These are phyloP conservation scores for Leptopilina syphax DNA, from an alignment of 2,888 invertebrate genomes.

Conservation along the genomic window DNA sequence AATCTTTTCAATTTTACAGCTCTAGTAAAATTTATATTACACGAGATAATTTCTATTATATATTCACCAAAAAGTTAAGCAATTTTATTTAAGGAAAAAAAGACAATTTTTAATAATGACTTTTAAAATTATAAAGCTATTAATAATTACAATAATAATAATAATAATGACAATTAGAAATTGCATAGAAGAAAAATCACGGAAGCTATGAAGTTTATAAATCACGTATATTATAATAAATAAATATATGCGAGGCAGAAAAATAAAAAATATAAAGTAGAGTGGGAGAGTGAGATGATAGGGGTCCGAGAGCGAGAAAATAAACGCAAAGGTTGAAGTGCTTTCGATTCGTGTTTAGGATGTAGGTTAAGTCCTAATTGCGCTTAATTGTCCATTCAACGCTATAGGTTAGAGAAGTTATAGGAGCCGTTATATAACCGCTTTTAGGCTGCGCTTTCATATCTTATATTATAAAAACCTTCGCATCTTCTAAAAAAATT, in stretches of 20 bases:
- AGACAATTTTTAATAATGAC: too few relatives aligned
- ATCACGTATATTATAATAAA: not conserved
- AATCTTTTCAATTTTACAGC: not conserved
- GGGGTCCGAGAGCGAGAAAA: slow-evolving; percentile 32
- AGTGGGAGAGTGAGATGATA: slow-evolving; percentile 27
- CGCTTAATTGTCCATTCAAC: slow-evolving; percentile 71
- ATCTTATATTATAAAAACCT: not conserved
- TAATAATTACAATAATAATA: too few relatives aligned
- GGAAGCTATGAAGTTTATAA: slow-evolving; percentile 17
- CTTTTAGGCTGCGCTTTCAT: slow-evolving; percentile 1
- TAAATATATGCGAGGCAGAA: slow-evolving; percentile 20
- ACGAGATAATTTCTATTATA: not conserved
- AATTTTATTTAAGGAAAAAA: too few relatives aligned
- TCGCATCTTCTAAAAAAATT: slow-evolving; percentile 7
- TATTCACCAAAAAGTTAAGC: too few relatives aligned
- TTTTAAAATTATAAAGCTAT: too few relatives aligned
- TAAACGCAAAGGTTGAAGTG: slow-evolving; percentile 44
- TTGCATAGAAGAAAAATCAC: not conserved
- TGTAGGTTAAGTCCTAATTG: slow-evolving; percentile 73
- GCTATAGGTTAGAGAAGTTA: slow-evolving; percentile 64
- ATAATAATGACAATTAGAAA: too few relatives aligned
- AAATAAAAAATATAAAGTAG: slow-evolving; percentile 33
- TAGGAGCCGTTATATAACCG: slow-evolving; percentile 52
- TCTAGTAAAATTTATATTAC: not conserved
- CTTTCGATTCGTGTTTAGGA: slow-evolving; percentile 57